These are phyloP conservation scores for Takifugu ocellatus DNA, from an alignment of 2,797 vertebrate species.

Conservation along the genomic window DNA sequence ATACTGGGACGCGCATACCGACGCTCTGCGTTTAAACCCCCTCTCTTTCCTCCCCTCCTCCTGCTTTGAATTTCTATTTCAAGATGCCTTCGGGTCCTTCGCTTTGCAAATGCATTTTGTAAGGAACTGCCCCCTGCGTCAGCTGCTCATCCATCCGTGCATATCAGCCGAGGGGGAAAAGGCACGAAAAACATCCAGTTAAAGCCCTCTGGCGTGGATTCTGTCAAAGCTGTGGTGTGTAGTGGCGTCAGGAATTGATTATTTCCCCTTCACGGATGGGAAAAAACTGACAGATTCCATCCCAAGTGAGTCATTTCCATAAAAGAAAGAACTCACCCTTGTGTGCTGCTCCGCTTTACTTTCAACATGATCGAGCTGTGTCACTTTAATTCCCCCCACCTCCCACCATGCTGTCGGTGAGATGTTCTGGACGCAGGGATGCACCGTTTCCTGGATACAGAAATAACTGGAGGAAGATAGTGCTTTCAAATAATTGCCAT, in stretches of 20 bases:
- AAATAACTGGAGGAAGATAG: constrained; percentile 10
- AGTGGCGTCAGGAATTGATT: no score
- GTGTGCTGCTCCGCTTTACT: constrained; percentile 69
- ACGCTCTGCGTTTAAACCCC: constrained; percentile 36
- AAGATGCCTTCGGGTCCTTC: constrained; percentile 63
- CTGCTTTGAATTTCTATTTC: constrained; percentile 63
- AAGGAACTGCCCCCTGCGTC: constrained; percentile 48
- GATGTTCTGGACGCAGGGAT: constrained; percentile 37
- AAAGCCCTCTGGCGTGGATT: constrained; percentile 4
- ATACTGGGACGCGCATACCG: constrained; percentile 59
- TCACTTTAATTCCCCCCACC: constrained; percentile 59
- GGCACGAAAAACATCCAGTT: constrained; percentile 28
- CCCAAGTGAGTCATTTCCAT: constrained; percentile 31
- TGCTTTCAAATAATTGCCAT: constrained; percentile 40
- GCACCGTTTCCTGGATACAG: constrained; percentile 39
- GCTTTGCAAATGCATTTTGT: constrained; percentile 26
- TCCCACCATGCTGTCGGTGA: constrained; percentile 28
- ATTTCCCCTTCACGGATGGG: constrained; percentile 21
- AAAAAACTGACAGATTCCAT: constrained; percentile 19
- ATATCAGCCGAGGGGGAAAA: constrained; percentile 27
- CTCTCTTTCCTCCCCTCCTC: constrained; percentile 29
- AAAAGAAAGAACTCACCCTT: constrained; percentile 57
- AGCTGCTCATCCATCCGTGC: constrained; percentile 64
- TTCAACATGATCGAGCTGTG: constrained; percentile 53
- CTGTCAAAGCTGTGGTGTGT: not conserved